These are phyloP conservation scores for Meandrusa payeni DNA, from an alignment of 2,888 invertebrate species.

Conservation along the genomic window DNA sequence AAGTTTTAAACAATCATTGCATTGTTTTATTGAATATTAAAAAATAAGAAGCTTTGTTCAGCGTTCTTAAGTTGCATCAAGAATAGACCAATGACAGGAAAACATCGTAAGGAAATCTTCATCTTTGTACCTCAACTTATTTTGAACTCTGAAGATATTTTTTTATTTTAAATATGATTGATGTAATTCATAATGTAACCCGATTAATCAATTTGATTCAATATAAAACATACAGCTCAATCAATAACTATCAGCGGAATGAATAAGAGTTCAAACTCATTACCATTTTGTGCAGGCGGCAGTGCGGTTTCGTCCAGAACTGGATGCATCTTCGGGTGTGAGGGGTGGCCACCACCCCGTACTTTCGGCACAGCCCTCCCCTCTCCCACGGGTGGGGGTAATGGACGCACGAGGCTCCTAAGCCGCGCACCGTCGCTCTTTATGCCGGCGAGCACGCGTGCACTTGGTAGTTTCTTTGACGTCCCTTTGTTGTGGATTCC, in stretches of 20 bases:
- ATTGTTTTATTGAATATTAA: too few relatives aligned
- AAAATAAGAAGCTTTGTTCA: too few relatives aligned
- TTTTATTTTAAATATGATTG: too few relatives aligned
- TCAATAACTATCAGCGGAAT: conserved; percentile 25
- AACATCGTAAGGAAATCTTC: too few relatives aligned
- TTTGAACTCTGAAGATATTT: too few relatives aligned
- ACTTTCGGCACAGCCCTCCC: conserved; percentile 33
- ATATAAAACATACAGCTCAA: conserved; percentile 1
- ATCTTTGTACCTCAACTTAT: too few relatives aligned
- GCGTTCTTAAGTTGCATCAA: too few relatives aligned
- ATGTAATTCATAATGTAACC: too few relatives aligned
- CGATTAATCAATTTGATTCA: background rate
- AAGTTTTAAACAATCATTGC: too few relatives aligned
- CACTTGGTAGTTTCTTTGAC: conserved; percentile 77
- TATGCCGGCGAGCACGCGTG: conserved; percentile 74
- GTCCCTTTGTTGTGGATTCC: conserved; percentile 73
- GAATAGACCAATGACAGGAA: too few relatives aligned
- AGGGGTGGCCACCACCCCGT: conserved; percentile 55
- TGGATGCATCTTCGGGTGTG: conserved; percentile 75
- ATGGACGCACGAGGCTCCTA: conserved; percentile 77
- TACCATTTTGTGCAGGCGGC: conserved; percentile 62
- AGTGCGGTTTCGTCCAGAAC: conserved; percentile 74
- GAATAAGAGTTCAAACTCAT: conserved; percentile 67
- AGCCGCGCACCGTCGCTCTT: conserved; percentile 68
- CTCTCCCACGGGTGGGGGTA: conserved; percentile 53